Percentiles rank a stretch among this genome's conserved stretches.
Conservation (phyloP, 2,113 vertebrate genomes). For the Cebus imitator region DNA sequence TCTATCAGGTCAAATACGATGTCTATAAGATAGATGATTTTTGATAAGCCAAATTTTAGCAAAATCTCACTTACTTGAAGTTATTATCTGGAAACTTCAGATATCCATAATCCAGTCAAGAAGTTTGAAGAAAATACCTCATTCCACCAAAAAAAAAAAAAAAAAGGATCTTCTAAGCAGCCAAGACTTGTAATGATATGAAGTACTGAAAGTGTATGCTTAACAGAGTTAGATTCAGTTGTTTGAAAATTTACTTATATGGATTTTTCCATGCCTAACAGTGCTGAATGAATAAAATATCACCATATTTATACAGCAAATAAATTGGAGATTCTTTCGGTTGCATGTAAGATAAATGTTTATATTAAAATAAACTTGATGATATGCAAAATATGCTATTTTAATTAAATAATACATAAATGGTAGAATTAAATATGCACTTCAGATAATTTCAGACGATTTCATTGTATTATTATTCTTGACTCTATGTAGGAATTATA, state of each 20-base stretch:
- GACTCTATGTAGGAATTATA: not conserved
- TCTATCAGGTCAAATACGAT: not conserved
- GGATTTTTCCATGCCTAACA: not conserved
- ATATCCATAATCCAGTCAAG: not conserved
- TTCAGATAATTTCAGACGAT: not conserved
- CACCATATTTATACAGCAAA: constrained; percentile 1
- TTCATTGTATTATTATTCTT: not conserved
- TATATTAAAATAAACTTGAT: constrained; percentile 15
- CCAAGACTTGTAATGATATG: not conserved
- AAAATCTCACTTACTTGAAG: not conserved
- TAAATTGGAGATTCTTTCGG: not conserved
- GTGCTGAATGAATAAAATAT: not conserved
- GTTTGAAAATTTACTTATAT: not conserved
- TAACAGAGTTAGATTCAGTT: not conserved
- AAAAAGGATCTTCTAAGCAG: not conserved
- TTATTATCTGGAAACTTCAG: not conserved
- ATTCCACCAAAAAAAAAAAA: not conserved
- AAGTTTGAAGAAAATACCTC: not conserved
- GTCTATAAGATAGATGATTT: not conserved
- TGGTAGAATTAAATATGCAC: not conserved
- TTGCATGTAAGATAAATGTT: not conserved
- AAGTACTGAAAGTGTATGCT: not conserved
- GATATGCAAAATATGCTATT: not conserved
- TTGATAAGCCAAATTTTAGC: constrained; percentile 1
- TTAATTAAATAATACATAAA: constrained; percentile 24